Base-by-base conservation (phyloP, 1,140 invertebrate species). In the Diorhabda sublineata region DNA sequence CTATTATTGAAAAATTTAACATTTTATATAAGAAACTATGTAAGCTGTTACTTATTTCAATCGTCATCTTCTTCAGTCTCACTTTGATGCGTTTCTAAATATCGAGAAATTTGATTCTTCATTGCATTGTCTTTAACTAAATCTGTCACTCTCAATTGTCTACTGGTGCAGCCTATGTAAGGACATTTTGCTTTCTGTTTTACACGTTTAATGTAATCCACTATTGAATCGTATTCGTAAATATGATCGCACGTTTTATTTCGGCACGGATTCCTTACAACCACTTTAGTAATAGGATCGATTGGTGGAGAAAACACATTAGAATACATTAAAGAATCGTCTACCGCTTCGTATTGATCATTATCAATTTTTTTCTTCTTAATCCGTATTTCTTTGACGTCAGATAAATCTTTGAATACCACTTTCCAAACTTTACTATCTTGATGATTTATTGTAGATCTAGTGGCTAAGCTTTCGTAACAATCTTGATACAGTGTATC, bases 151-250 rank as follows among this genome's bases (percentile, higher is more conserved):
- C 42, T 52, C 42, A 78, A 71, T 45, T 70, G 71, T 6, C 58
- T 59, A 68, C 75, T 78, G 45, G 58, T 70, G 65, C 77, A 78
- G 2, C 77, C 76, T 41, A 78, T 70, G 58, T 77, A 77, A 41
- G 77, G 77, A 67, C 76, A 78, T 64, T 73, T 74, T 47, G 72
- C 71, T 61, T 70, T 73, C 57, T 66, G 74, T 42, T 72, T 77
- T 43, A 66, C 72, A 8, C 67, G 71, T 61, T 74, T 77, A n/a
- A 78, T 72, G 68, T 77, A 77, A 26, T 70, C 60, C 11, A 70
- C 65, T 58, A 78, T 77, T 2, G 70, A 69, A 8, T 69, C 59
- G 56, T 71, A 70, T 58, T 78, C 77, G 69, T 77, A 78, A 11
- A 75, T 52, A 68, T 78, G 77, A 41, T 73, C 73, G 62, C 77